Evolutionary conservation across 2,797 vertebrate species (phyloP), one percentile per base, ranked within the genome.

Genomic region (Acipenser ruthenus): DNA sequence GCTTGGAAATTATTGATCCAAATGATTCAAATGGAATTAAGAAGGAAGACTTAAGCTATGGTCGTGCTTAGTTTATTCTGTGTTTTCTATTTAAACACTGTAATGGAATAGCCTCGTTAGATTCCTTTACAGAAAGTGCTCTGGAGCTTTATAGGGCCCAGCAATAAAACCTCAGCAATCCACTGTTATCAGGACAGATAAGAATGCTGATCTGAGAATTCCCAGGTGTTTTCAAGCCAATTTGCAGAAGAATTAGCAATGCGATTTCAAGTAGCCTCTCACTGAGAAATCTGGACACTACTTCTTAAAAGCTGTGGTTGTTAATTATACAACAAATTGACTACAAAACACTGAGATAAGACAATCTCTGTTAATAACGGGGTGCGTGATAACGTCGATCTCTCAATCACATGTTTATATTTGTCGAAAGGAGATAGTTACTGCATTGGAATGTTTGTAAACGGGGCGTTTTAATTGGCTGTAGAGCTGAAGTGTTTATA

Each of bases 331-430:
- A 61, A 53, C 65, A 66, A 60, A 71, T 69, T 68, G 64, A 64
- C 61, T 60, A 52, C 49, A 62, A 65, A 68, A 65, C 72, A 61
- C 55, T 73, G 50, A 56, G 62, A 60, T 69, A 65, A 60, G 51
- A 51, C 65, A 58, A 65, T 47, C 67, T 64, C 66, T 48, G 23
- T 37, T 37, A 37, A 37, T 37, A 37, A 37, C 23, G 23, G 23
- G 23, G 23, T 37, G 23, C 4, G 23, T 37, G 23, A 37, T 37
- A 37, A 37, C 4, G 23, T 37, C 23, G 2, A 37, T 37, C 23
- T 37, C 23, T 37, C 23, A 37, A 37, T 37, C 23, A 37, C 23
- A 37, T 37, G 23, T 37, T 37, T 37, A 37, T 37, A 37, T 37
- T 37, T 37, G 23, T 37, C 2, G 23, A 3, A 37, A 37, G 23